A percentile compares a stretch with the other conserved stretches of the same genome.
Conservation (phyloP, 2,113 vertebrate genomes). For the Macroglossus sobrinus region DNA sequence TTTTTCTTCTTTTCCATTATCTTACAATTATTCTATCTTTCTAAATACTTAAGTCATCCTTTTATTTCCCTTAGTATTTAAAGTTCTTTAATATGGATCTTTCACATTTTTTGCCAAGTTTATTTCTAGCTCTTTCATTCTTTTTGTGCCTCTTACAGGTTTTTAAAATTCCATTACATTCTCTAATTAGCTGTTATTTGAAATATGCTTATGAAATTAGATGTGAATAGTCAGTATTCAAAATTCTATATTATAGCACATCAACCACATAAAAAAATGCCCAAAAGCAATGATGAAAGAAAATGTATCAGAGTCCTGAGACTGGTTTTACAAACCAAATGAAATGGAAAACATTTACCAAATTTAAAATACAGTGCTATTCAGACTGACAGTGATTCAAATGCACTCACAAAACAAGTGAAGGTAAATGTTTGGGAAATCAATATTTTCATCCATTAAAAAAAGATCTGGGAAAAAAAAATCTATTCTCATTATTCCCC, state of each 20-base stretch:
- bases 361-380: background rate
- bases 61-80: background rate
- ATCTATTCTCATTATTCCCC: background rate
- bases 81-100: background rate
- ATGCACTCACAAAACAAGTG: background rate
- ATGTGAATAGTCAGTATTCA: background rate
- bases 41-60: background rate
- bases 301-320: background rate
- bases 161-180: conserved; percentile 11
- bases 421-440: background rate
- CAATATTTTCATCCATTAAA: background rate
- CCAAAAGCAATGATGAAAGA: background rate
- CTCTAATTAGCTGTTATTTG: conserved; percentile 27
- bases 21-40: background rate
- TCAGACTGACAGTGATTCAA: background rate
- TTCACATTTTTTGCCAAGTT: conserved; percentile 25
- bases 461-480: background rate
- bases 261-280: background rate
- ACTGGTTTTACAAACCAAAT: background rate
- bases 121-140: background rate
- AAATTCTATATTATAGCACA: background rate
- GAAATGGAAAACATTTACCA: background rate
- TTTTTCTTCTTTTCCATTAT: background rate
- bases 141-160: background rate
- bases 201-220: background rate